Conservation (phyloP, 2,888 invertebrate genomes). For the Sarcophaga caerulescens region DNA sequence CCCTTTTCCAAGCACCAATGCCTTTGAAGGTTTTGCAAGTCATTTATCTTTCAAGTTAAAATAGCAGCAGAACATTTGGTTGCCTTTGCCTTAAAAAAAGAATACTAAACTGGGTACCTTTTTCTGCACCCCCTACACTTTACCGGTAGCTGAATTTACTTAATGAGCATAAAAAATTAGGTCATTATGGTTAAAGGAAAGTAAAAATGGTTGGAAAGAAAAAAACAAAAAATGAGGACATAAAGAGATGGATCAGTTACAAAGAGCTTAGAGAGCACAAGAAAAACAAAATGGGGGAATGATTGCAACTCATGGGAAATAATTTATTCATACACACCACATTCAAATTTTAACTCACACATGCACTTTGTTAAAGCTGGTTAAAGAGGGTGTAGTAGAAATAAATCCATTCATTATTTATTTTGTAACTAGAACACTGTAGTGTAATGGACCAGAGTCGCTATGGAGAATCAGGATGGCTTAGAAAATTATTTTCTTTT, state of each 20-base stretch:
- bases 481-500: too few relatives aligned
- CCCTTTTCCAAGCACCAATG: not conserved
- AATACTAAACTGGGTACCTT: not conserved
- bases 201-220: conserved; percentile 6
- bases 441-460: too few relatives aligned
- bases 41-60: conserved; percentile 21
- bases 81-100: not conserved
- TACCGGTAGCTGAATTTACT: conserved; percentile 13
- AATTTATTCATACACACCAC: conserved; percentile 20
- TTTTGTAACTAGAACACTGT: too few relatives aligned
- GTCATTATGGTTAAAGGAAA: conserved; percentile 51
- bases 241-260: conserved; percentile 32
- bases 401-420: too few relatives aligned
- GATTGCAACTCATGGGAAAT: not conserved
- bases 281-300: not conserved
- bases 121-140: not conserved
- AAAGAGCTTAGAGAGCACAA: conserved; percentile 56
- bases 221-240: conserved; percentile 16
- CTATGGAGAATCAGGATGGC: too few relatives aligned
- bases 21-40: conserved; percentile 27
- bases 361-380: conserved; percentile 23
- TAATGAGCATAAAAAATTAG: conserved; percentile 59
- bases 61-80: not conserved
- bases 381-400: not conserved
- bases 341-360: conserved; percentile 13